These are phyloP conservation scores for Tholera decimalis DNA, from an alignment of 2,888 invertebrate species.

Conservation along the genomic window DNA sequence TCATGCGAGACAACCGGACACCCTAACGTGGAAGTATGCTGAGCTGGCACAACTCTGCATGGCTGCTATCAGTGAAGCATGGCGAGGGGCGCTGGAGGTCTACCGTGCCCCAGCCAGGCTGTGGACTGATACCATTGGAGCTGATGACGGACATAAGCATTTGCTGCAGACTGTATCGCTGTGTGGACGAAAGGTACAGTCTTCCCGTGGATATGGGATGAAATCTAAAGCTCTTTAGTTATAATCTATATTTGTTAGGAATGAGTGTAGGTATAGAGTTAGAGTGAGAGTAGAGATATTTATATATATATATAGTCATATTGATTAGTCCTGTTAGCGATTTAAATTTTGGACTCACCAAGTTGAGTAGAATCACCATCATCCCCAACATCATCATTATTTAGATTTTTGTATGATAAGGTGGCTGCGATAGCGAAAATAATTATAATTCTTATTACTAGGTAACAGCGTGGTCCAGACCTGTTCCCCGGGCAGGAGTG, in stretches of 20 bases:
- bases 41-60: slow-evolving; percentile 82
- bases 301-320: too few species aligned
- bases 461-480: slow-evolving; percentile 94
- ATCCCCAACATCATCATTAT: too few species aligned
- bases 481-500: slow-evolving; percentile 91
- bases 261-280: too few species aligned
- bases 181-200: slow-evolving; percentile 92
- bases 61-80: slow-evolving; percentile 80
- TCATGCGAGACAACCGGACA: slow-evolving; percentile 78
- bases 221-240: too few species aligned
- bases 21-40: slow-evolving; percentile 86
- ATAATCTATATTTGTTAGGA: too few species aligned
- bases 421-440: not conserved
- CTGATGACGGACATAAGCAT: slow-evolving; percentile 90
- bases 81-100: slow-evolving; percentile 76
- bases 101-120: slow-evolving; percentile 84
- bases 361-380: too few species aligned
- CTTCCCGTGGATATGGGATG: not conserved
- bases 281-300: too few species aligned
- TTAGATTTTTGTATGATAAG: too few species aligned
- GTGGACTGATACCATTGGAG: slow-evolving; percentile 91
- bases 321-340: too few species aligned
- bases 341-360: too few species aligned
- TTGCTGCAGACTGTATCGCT: slow-evolving; percentile 92
- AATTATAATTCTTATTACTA: slow-evolving; percentile 43